phyloP scores from a whole-genome alignment of 30 jellyfish, hydroid and myxozoan genomes.

The Pelagia noctiluca region DNA sequence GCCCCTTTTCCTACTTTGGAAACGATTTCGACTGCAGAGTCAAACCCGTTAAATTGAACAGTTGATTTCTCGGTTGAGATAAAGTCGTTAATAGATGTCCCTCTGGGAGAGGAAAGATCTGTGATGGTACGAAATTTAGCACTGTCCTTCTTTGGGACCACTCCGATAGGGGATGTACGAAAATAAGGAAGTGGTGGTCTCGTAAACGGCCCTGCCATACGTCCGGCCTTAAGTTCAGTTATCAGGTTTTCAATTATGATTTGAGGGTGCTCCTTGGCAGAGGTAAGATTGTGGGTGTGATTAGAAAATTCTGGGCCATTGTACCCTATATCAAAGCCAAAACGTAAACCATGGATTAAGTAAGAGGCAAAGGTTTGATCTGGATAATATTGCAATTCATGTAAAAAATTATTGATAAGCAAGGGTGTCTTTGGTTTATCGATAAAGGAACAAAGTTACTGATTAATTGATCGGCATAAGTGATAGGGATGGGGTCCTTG shows the following conservation, averaged over 20 bases:
- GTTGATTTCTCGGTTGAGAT: background rate
- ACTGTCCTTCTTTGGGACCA: background rate
- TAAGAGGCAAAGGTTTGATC: background rate
- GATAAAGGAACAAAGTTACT: background rate
- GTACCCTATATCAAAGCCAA: constrained; percentile 21
- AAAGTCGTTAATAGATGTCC: background rate
- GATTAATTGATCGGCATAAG: background rate
- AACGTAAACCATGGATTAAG: background rate
- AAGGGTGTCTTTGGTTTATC: background rate
- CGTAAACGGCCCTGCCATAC: background rate
- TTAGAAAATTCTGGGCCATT: background rate
- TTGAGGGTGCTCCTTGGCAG: background rate
- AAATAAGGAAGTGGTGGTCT: background rate
- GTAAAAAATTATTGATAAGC: too few relatives aligned
- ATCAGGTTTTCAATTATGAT: background rate
- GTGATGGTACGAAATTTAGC: background rate
- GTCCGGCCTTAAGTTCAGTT: background rate
- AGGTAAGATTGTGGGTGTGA: background rate
- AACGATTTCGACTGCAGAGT: background rate
- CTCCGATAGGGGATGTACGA: background rate
- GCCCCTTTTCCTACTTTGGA: background rate
- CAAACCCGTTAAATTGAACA: background rate
- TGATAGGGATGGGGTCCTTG: background rate
- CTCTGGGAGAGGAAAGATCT: background rate
- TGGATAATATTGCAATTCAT: background rate